These are phyloP conservation scores for Brachirus orientalis DNA, from an alignment of 2,113 vertebrate genomes.

Conservation along the genomic window DNA sequence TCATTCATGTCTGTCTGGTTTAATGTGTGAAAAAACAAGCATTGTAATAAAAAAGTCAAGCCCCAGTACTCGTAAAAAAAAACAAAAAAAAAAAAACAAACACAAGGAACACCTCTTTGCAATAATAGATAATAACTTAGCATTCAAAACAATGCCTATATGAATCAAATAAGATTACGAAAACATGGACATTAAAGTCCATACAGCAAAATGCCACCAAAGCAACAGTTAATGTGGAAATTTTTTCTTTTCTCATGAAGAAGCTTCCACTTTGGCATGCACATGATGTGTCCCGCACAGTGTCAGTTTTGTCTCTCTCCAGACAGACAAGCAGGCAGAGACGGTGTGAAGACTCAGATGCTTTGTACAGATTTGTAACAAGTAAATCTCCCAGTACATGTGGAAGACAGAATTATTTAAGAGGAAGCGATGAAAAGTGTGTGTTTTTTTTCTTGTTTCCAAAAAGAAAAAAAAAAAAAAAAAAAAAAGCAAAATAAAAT, in stretches of 20 bases:
- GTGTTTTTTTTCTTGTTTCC: constrained; percentile 10
- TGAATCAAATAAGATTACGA: constrained; percentile 74
- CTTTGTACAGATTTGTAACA: constrained; percentile 73
- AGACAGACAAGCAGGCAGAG: constrained; percentile 12
- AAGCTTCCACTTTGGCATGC: constrained; percentile 82
- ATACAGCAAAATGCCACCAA: constrained; percentile 65
- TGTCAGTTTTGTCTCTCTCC: constrained; percentile 54
- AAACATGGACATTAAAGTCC: constrained; percentile 69
- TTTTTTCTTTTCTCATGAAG: constrained; percentile 63
- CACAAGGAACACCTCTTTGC: constrained; percentile 23
- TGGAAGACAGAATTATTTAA: constrained; percentile 82
- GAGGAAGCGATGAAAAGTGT: constrained; percentile 72
- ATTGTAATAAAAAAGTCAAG: constrained; percentile 59
- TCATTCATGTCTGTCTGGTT: constrained; percentile 56
- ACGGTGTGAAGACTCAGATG: constrained; percentile 69
- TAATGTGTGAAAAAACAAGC: constrained; percentile 17
- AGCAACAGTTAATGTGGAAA: constrained; percentile 68
- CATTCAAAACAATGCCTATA: constrained; percentile 78
- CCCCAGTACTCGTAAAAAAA: constrained; percentile 48
- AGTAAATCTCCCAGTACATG: constrained; percentile 67
- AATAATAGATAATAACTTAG: constrained; percentile 71
- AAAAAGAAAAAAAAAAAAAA: background rate
- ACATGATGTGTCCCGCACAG: constrained; percentile 78
- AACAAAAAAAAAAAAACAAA: constrained; percentile 8
- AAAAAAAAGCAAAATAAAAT: constrained; percentile 25